A percentile compares a stretch with the other conserved stretches of the same genome.
Conservation (phyloP, 2,888 invertebrate species). For the Calliphora vomitoria region DNA sequence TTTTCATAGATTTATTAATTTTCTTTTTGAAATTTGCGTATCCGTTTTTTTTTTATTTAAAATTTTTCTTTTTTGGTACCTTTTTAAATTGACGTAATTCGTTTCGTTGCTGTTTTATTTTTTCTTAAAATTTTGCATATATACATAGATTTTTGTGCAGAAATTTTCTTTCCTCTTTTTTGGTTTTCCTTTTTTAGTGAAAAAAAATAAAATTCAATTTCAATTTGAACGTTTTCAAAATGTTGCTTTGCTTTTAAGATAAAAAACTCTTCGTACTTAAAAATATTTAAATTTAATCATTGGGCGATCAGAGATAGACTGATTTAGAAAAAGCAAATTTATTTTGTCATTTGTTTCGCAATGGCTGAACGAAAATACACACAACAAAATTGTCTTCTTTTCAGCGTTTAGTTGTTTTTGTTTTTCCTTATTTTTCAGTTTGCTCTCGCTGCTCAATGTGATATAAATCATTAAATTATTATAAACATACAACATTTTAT, state of each 20-base stretch:
- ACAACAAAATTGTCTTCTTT: conserved; percentile 51
- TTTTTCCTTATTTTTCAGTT: conserved; percentile 9
- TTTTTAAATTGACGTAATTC: conserved; percentile 70
- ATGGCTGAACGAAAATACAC: conserved; percentile 63
- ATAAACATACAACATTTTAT: conserved; percentile 22
- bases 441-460: conserved; percentile 15
- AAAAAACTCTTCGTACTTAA: conserved; percentile 68
- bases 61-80: too few species aligned
- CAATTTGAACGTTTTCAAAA: conserved; percentile 63
- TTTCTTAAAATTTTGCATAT: conserved; percentile 62
- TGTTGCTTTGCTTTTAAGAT: conserved; percentile 59
- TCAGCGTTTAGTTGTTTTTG: conserved; percentile 65
- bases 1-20: conserved; percentile 32
- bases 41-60: conserved; percentile 51
- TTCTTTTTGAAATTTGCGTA: conserved; percentile 43
- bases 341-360: conserved; percentile 74
- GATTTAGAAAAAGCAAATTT: conserved; percentile 73
- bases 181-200: conserved; percentile 63
- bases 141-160: conserved; percentile 37
- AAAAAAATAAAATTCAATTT: conserved; percentile 40
- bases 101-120: conserved; percentile 72
- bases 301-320: conserved; percentile 84
- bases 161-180: conserved; percentile 45
- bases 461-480: conserved; percentile 25
- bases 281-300: conserved; percentile 83